Conservation (phyloP, 2,113 vertebrate species). For the Callionymus lyra region DNA sequence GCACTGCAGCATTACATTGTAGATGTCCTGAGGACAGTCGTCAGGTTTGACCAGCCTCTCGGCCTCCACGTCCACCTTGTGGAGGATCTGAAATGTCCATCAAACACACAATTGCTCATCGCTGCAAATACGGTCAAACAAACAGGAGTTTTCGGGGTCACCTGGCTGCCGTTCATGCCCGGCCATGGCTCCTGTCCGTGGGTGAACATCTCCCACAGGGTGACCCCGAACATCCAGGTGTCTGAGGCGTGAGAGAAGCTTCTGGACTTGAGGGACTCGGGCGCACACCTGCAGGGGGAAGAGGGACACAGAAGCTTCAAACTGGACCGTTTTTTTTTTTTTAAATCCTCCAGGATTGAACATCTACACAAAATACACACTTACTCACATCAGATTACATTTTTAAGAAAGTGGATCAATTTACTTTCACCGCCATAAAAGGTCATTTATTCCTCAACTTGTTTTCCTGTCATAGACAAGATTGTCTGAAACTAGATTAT, state of each 20-base stretch:
- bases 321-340: no score
- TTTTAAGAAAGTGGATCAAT: no score
- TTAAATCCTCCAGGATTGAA: no score
- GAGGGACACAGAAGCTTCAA: neutral
- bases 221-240: slow-evolving; percentile 98
- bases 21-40: slow-evolving; percentile 93
- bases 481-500: no score
- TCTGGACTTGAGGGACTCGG: slow-evolving; percentile 91
- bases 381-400: no score
- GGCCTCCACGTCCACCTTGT: slow-evolving; percentile 92
- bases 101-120: neutral
- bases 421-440: no score
- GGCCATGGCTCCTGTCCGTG: slow-evolving; percentile 96
- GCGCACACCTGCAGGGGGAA: slow-evolving; percentile 79
- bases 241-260: slow-evolving; percentile 95
- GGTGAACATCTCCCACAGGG: slow-evolving; percentile 97
- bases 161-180: slow-evolving; percentile 95
- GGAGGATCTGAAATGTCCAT: slow-evolving; percentile 75
- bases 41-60: slow-evolving; percentile 83
- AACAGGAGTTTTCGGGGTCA: slow-evolving; percentile 31
- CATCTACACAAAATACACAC: no score
- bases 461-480: no score
- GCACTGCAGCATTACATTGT: slow-evolving; percentile 96
- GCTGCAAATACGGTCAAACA: neutral
- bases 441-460: no score